A percentile compares a stretch with the other conserved stretches of the same genome.
These are phyloP conservation scores for Stratiomys singularior DNA, from an alignment of 2,888 invertebrate genomes.

Conservation along the genomic window DNA sequence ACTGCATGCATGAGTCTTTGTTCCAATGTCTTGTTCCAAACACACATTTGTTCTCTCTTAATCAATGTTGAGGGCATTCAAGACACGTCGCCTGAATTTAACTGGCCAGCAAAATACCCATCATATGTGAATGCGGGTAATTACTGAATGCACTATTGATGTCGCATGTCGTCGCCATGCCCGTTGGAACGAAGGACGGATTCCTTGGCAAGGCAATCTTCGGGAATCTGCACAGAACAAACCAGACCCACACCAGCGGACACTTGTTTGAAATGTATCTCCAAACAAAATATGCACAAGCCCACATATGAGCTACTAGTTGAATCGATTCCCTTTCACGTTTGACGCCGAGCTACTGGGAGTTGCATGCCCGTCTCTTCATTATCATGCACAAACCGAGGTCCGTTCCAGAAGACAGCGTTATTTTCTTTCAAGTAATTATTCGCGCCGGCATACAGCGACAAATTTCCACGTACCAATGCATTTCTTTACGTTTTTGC, in stretches of 20 bases:
- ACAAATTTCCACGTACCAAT: constrained; percentile 44
- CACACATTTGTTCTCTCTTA: constrained; percentile 37
- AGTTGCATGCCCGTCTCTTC: neutral
- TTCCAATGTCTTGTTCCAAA: constrained; percentile 17
- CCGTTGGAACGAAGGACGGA: neutral
- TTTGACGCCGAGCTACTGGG: neutral
- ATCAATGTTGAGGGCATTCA: constrained; percentile 41
- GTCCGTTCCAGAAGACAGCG: constrained; percentile 28
- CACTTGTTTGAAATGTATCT: neutral
- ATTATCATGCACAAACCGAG: constrained; percentile 29
- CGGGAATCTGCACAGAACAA: constrained; percentile 14
- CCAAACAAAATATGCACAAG: constrained; percentile 21
- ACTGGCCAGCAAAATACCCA: constrained; percentile 40
- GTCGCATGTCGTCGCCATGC: constrained; percentile 16
- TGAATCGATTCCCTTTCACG: neutral
- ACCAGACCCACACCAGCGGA: neutral
- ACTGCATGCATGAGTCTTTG: constrained; percentile 22
- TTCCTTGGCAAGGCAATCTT: constrained; percentile 25
- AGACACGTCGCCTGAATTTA: constrained; percentile 40
- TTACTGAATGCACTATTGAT: constrained; percentile 26
- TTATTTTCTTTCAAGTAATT: constrained; percentile 32
- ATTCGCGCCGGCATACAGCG: constrained; percentile 43
- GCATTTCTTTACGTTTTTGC: constrained; percentile 36
- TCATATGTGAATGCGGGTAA: constrained; percentile 46
- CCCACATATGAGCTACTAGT: constrained; percentile 9